Evolutionary conservation across 2,888 invertebrate species (phyloP).

Genomic region (Eueremaeus valkanovi): DNA sequence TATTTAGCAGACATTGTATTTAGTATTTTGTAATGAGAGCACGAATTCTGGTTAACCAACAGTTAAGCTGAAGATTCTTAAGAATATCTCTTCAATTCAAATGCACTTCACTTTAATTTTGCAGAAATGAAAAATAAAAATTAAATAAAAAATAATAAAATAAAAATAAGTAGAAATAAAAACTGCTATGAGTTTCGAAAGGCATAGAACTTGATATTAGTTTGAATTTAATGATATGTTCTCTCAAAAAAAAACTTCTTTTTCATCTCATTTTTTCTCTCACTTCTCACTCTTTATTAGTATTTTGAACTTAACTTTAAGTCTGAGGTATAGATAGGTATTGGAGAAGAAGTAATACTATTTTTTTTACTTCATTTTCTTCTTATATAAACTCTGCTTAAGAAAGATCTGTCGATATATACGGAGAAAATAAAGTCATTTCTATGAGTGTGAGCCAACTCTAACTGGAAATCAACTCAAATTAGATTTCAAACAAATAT

Average conservation of each 20-base stretch:
- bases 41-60: neutral
- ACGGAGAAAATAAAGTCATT: constrained; percentile 17
- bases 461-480: neutral
- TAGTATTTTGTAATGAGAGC: neutral
- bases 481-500: constrained; percentile 27
- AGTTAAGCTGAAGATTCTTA: neutral
- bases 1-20: neutral
- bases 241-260: neutral
- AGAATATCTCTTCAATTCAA: neutral
- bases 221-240: constrained; percentile 1
- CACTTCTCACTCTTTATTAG: neutral
- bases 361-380: neutral
- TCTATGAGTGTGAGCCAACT: constrained; percentile 8
- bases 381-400: neutral
- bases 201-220: neutral
- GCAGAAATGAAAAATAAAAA: no score
- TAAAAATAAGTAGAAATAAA: neutral
- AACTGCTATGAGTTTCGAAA: neutral
- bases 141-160: no score
- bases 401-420: constrained; percentile 10
- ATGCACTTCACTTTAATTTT: neutral
- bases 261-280: neutral
- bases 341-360: neutral
- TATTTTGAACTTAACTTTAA: neutral
- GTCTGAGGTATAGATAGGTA: neutral